Evolutionary conservation across 2,888 invertebrate species (phyloP).

Genomic region (Melanotus villosus): DNA sequence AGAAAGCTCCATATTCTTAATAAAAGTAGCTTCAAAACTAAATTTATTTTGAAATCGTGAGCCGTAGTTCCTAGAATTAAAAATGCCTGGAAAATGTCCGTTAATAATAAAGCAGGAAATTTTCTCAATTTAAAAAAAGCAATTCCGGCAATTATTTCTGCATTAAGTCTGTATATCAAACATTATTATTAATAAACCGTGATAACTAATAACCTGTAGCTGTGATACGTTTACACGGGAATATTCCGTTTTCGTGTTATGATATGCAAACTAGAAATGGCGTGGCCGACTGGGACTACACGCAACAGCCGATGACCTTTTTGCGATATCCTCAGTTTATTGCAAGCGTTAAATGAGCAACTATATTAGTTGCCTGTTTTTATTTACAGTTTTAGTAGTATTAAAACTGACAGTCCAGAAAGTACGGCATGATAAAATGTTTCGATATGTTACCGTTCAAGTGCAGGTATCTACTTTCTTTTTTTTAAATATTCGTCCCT

Average conservation of each 20-base stretch:
- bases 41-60: too few species aligned
- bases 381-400: slow-evolving; percentile 5
- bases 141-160: neutral
- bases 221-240: slow-evolving; percentile 40
- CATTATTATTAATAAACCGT: slow-evolving; percentile 14
- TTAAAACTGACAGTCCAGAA: neutral
- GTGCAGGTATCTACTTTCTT: slow-evolving; percentile 6
- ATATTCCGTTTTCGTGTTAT: slow-evolving; percentile 51
- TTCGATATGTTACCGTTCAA: slow-evolving; percentile 12
- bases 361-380: neutral
- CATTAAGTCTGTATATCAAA: too few species aligned
- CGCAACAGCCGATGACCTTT: slow-evolving; percentile 60
- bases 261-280: slow-evolving; percentile 56
- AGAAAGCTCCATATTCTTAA: too few species aligned
- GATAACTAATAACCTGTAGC: slow-evolving; percentile 56
- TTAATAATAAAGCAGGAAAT: too few species aligned
- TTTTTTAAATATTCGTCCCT: neutral
- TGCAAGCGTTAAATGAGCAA: slow-evolving; percentile 32
- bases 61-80: too few species aligned
- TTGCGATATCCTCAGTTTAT: slow-evolving; percentile 51
- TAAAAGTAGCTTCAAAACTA: too few species aligned
- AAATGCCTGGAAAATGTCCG: too few species aligned
- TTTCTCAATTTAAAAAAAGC: too few species aligned
- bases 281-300: slow-evolving; percentile 48
- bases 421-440: neutral